A percentile compares a stretch with the other conserved stretches of the same genome.
Conservation (phyloP, 2,888 invertebrate genomes). For the Torymus auratus region DNA sequence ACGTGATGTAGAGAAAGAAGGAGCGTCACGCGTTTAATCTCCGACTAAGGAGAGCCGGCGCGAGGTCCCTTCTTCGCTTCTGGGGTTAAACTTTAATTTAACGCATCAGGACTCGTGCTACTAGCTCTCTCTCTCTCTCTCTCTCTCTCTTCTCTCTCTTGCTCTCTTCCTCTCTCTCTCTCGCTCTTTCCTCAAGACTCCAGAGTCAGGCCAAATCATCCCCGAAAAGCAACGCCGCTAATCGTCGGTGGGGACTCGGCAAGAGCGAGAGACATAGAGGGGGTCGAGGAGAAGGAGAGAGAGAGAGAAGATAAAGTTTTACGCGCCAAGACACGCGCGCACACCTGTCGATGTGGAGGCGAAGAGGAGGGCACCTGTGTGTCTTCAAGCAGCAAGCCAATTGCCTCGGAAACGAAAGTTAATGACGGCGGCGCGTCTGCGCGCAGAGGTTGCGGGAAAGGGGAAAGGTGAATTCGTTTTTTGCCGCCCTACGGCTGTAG, state of each 20-base stretch:
- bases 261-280: no score
- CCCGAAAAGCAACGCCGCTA: conserved; percentile 25
- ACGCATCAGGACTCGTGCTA: conserved; percentile 71
- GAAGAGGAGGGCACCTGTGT: conserved; percentile 32
- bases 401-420: conserved; percentile 49
- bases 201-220: conserved; percentile 19
- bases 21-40: conserved; percentile 65
- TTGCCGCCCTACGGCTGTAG: not conserved
- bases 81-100: conserved; percentile 74
- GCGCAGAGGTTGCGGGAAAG: conserved; percentile 5
- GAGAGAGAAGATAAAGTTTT: conserved; percentile 20
- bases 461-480: conserved; percentile 4
- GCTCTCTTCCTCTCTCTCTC: not conserved
- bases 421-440: conserved; percentile 24
- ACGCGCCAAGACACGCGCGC: conserved; percentile 25
- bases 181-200: not conserved
- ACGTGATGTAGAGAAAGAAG: conserved; percentile 21
- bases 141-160: not conserved
- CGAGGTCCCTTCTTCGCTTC: conserved; percentile 34
- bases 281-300: no score
- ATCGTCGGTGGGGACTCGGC: conserved; percentile 20
- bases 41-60: conserved; percentile 43
- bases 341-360: conserved; percentile 38
- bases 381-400: conserved; percentile 16
- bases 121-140: not conserved